phyloP scores from a whole-genome alignment of 2,113 vertebrate genomes.

The Alligator mississippiensis region DNA sequence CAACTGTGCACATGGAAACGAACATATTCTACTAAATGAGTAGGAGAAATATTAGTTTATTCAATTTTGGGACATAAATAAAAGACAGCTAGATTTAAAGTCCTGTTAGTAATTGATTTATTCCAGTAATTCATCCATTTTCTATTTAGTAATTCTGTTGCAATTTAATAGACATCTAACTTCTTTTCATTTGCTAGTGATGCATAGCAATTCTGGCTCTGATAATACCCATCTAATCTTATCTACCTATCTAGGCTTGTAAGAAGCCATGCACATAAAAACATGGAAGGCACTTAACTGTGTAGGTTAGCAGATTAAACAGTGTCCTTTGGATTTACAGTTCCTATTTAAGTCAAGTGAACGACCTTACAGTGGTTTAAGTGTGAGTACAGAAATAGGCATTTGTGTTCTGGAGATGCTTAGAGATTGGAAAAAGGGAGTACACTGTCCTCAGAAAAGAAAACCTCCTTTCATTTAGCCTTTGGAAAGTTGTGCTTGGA shows the following conservation, averaged over 20 bases:
- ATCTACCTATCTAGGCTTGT: slow-evolving; percentile 1
- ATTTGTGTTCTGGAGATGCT: background rate
- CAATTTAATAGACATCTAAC: slow-evolving; percentile 26
- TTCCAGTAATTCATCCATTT: slow-evolving; percentile 37
- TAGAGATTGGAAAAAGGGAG: background rate
- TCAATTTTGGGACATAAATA: slow-evolving; percentile 44
- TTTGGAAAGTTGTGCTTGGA: background rate
- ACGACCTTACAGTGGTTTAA: background rate
- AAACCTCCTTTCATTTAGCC: background rate
- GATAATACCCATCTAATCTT: slow-evolving; percentile 35
- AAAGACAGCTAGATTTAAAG: slow-evolving; percentile 42
- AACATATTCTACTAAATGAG: slow-evolving; percentile 25
- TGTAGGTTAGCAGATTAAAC: slow-evolving; percentile 21
- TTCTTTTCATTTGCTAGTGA: slow-evolving; percentile 46
- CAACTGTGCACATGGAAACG: slow-evolving; percentile 10
- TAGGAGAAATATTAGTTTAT: slow-evolving; percentile 28
- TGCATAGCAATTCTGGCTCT: slow-evolving; percentile 33
- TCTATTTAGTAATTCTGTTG: slow-evolving; percentile 48
- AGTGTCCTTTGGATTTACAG: slow-evolving; percentile 16
- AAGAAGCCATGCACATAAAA: slow-evolving; percentile 3
- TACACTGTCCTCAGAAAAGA: background rate
- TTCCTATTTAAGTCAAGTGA: background rate
- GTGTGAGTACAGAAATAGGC: background rate
- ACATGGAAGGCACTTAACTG: slow-evolving; percentile 6
- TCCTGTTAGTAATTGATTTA: slow-evolving; percentile 46